These are phyloP conservation scores for Pardosa pseudoannulata DNA, from an alignment of 2,888 invertebrate genomes.

Conservation along the genomic window DNA sequence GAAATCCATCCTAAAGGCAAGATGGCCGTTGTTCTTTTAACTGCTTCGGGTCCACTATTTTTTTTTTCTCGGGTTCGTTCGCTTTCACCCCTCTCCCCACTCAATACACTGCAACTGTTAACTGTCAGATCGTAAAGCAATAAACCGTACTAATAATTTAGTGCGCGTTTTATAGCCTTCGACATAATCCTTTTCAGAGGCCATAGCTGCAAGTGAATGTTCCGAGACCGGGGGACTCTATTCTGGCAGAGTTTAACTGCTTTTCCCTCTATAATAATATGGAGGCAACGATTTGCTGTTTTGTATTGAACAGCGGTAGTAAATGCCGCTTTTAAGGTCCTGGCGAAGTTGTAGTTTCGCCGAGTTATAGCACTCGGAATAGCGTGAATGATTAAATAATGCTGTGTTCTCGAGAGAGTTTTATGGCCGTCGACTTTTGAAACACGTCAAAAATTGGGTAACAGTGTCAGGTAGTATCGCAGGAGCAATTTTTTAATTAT, in stretches of 20 bases:
- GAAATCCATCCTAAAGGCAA: too few species aligned
- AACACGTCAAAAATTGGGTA: too few species aligned
- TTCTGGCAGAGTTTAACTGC: slow-evolving; percentile 4
- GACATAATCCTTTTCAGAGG: not conserved
- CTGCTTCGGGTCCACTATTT: too few species aligned
- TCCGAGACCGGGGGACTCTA: too few species aligned
- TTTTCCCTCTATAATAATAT: not conserved
- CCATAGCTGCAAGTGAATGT: not conserved
- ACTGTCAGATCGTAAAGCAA: slow-evolving; percentile 4
- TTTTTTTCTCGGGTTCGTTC: too few species aligned
- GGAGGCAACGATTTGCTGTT: not conserved
- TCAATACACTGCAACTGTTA: not conserved
- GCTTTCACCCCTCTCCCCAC: not conserved
- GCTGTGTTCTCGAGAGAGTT: too few species aligned
- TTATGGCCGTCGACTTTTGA: too few species aligned
- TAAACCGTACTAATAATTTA: slow-evolving; percentile 10
- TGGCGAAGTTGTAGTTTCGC: not conserved
- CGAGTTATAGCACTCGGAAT: not conserved
- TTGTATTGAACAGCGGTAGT: not conserved
- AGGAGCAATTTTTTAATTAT: too few species aligned
- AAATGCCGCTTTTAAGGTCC: not conserved
- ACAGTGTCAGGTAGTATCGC: too few species aligned
- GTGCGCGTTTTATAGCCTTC: not conserved
- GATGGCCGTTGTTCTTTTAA: too few species aligned
- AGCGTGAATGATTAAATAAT: not conserved